Percentiles rank a stretch among this genome's conserved stretches.
phyloP scores from a whole-genome alignment of 2,888 invertebrate genomes.

The Sylvicola cinctus region DNA sequence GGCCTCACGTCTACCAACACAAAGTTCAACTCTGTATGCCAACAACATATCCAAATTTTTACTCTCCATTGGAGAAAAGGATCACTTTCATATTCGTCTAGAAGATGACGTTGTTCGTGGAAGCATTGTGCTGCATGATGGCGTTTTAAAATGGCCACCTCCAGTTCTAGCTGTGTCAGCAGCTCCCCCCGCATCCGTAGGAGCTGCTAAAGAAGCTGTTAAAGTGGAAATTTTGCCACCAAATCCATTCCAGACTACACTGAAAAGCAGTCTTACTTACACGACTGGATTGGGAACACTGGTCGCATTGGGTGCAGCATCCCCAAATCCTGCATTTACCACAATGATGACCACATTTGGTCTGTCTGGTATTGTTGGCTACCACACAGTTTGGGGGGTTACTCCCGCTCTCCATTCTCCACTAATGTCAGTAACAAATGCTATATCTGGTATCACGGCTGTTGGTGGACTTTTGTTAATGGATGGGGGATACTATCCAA shows the following conservation, averaged over 20 bases:
- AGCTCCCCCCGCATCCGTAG: constrained; percentile 25
- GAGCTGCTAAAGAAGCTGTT: constrained; percentile 25
- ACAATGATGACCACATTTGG: constrained; percentile 75
- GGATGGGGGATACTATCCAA: constrained; percentile 59
- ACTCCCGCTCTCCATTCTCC: constrained; percentile 80
- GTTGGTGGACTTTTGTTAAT: constrained; percentile 76
- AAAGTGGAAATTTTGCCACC: constrained; percentile 26
- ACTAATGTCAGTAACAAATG: constrained; percentile 83
- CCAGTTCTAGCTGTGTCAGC: constrained; percentile 40
- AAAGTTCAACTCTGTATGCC: constrained; percentile 71
- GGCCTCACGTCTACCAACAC: constrained; percentile 65
- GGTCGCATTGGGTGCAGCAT: constrained; percentile 44
- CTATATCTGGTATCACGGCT: constrained; percentile 77
- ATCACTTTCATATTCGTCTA: constrained; percentile 59
- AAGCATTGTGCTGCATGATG: constrained; percentile 54
- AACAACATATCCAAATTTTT: constrained; percentile 80
- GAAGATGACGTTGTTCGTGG: constrained; percentile 76
- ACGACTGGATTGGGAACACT: constrained; percentile 50
- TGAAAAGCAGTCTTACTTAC: constrained; percentile 43
- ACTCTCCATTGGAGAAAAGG: constrained; percentile 33
- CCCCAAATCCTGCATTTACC: constrained; percentile 70
- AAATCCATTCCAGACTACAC: constrained; percentile 46
- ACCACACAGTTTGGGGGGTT: constrained; percentile 47
- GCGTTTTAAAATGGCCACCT: constrained; percentile 59
- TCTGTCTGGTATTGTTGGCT: constrained; percentile 50